Evolutionary conservation across 2,113 vertebrate species (phyloP).

Genomic region (Rafetus swinhoei): DNA sequence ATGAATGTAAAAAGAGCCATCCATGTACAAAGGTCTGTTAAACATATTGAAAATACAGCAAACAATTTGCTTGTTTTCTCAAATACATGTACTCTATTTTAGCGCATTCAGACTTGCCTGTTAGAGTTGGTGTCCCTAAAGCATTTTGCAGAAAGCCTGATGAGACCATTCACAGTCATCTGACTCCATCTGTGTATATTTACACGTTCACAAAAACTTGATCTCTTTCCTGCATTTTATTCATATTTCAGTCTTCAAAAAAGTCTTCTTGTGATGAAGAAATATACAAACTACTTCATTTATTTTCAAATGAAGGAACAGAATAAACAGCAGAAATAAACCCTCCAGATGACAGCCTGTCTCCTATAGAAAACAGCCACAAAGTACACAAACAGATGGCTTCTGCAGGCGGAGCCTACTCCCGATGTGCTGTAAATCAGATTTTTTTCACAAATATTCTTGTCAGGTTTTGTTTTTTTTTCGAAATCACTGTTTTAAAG

Average conservation of each 20-base stretch:
- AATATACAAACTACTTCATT: slow-evolving; percentile 27
- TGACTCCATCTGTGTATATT: slow-evolving; percentile 24
- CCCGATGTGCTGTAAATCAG: slow-evolving; percentile 40
- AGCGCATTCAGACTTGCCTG: background rate
- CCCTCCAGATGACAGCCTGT: slow-evolving; percentile 55
- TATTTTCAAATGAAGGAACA: slow-evolving; percentile 40
- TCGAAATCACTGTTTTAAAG: slow-evolving; percentile 34
- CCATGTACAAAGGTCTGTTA: background rate
- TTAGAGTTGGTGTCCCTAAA: background rate
- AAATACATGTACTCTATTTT: background rate
- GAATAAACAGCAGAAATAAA: slow-evolving; percentile 65
- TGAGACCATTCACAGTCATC: background rate
- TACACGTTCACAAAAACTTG: slow-evolving; percentile 35
- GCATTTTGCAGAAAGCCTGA: slow-evolving; percentile 26
- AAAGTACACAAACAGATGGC: slow-evolving; percentile 70
- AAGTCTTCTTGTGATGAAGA: slow-evolving; percentile 24
- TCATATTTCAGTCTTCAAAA: slow-evolving; percentile 56
- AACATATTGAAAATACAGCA: background rate
- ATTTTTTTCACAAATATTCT: slow-evolving; percentile 58
- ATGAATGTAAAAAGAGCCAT: background rate
- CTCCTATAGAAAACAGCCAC: slow-evolving; percentile 64
- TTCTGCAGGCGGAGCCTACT: slow-evolving; percentile 68
- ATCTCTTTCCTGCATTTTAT: slow-evolving; percentile 32
- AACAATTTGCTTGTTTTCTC: background rate
- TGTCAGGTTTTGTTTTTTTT: background rate